A percentile compares a stretch with the other conserved stretches of the same genome.
phyloP scores from a whole-genome alignment of 2,888 invertebrate genomes.

The Amblyjoppa proteus region DNA sequence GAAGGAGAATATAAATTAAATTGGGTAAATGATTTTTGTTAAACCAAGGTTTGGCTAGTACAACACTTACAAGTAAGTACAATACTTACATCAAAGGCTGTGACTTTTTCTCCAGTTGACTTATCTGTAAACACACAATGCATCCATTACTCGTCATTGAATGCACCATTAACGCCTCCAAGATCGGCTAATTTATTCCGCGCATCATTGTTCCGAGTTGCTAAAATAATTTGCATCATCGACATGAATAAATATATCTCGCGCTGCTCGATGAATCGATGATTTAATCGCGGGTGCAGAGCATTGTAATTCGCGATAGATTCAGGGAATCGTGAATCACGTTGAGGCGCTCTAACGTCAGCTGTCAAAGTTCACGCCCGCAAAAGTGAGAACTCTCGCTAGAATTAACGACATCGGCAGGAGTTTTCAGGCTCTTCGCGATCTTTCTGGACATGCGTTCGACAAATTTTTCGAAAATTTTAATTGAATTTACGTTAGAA shows the following conservation, averaged over 20 bases:
- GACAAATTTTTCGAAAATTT: background rate
- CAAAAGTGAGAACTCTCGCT: conserved; percentile 44
- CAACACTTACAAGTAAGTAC: too few species aligned
- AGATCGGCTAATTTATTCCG: conserved; percentile 14
- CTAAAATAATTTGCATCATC: background rate
- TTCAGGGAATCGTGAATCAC: conserved; percentile 53
- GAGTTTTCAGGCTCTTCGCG: conserved; percentile 20
- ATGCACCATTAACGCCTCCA: background rate
- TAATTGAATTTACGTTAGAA: background rate
- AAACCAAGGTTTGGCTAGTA: background rate
- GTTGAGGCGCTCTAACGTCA: conserved; percentile 71
- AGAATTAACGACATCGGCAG: conserved; percentile 31
- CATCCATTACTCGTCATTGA: conserved; percentile 14
- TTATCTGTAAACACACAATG: conserved; percentile 85
- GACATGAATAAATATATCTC: background rate
- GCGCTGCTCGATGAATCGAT: background rate
- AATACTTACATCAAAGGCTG: conserved; percentile 88
- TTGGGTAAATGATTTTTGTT: too few species aligned
- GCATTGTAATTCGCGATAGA: conserved; percentile 50
- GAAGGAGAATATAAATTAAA: too few species aligned
- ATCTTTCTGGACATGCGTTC: background rate
- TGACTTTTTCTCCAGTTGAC: conserved; percentile 88
- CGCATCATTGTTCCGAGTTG: background rate
- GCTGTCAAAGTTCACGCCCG: conserved; percentile 77
- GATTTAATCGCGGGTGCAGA: background rate